Percentiles rank a stretch among this genome's conserved stretches.
Evolutionary conservation across 2,888 invertebrate genomes (phyloP).

Genomic region (Synergus umbraculus): DNA sequence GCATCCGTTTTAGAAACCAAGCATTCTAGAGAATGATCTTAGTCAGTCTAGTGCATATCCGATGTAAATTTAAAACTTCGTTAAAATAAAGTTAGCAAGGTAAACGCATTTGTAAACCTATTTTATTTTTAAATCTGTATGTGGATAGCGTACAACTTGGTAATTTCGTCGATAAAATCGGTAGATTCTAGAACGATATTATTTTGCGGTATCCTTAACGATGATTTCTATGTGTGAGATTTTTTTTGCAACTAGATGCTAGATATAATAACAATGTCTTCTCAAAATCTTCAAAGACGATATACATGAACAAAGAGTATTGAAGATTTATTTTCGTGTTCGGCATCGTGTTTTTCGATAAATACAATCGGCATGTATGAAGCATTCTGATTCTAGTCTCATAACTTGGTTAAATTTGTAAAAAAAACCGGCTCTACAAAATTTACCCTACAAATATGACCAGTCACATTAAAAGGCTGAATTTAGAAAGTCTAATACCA

Average conservation of each 20-base stretch:
- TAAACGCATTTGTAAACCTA: not conserved
- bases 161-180: constrained; percentile 9
- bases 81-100: constrained; percentile 12
- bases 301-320: constrained; percentile 2
- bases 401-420: constrained; percentile 20
- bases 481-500: constrained; percentile 9
- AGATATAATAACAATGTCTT: constrained; percentile 2
- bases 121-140: not conserved
- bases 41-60: not conserved
- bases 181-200: not conserved
- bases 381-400: not conserved
- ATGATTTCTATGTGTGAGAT: not conserved
- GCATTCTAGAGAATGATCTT: not conserved
- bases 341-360: not conserved
- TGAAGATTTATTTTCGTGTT: not conserved
- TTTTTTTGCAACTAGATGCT: not conserved
- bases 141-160: not conserved
- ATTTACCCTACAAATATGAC: constrained; percentile 17
- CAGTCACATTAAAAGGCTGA: constrained; percentile 11
- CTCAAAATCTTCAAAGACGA: constrained; percentile 1
- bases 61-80: not conserved
- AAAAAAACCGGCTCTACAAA: constrained; percentile 13
- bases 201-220: not conserved
- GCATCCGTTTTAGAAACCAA: not conserved
- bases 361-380: not conserved